Evolutionary conservation across 1,140 invertebrate species (phyloP), one percentile per base, ranked within the genome.

Genomic region (Hycleus cichorii): DNA sequence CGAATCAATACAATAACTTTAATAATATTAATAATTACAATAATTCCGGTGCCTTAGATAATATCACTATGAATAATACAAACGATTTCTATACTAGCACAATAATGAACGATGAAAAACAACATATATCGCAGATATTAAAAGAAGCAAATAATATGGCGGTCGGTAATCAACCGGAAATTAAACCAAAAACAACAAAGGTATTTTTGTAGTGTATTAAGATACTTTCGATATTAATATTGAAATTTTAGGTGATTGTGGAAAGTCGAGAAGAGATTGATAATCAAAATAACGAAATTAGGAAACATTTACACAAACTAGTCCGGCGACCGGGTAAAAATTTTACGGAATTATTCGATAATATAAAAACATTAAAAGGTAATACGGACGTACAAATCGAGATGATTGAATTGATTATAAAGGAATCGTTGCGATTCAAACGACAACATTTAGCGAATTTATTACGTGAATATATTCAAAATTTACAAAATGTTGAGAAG

Each of bases 341-440:
- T 78, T 89, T 87, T 68, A 76, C 77, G 8, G 79, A 78, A 59
- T 71, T 93, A 60, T 83, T 92, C 67, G 80, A 83, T 43, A 82
- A 85, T 65, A 73, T 93, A 63, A 80, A 82, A 60, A 77, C 81
- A 49, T 74, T 93, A 39, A 85, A 88, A 74, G 90, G 89, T 59
- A 82, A 80, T 57, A 60, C 81, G 26, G 84, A 89, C 44, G 81
- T 84, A 64, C 81, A 83, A 73, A 77, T 84, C 25, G 78, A 80
- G 56, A 83, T 91, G 69, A 76, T 93, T 38, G 79, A 83, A 63
- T 83, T 89, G 64, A 81, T 91, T 51, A 85, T 91, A 46, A 81
- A 81, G 56, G 91, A 93, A 76, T 88, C 88, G 7, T 69, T 84
- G 56, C 79, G 91, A 47, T 93, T 93, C 73, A 91, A 93, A 72